A percentile compares a stretch with the other conserved stretches of the same genome.
phyloP scores from a whole-genome alignment of 2,113 vertebrate genomes.

The Silurus meridionalis region DNA sequence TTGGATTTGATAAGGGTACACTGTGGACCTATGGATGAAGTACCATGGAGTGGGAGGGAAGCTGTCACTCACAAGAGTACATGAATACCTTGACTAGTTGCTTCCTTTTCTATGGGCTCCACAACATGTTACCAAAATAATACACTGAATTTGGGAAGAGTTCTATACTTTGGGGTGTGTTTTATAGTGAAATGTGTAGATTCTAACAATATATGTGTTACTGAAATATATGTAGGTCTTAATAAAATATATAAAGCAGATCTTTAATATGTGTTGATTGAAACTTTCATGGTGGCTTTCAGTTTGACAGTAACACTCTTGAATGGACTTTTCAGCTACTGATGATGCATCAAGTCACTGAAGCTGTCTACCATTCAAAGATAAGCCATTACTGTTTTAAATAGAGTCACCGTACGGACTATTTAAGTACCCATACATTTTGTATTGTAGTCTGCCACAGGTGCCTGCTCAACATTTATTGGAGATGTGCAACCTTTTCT shows the following conservation, averaged over 20 bases:
- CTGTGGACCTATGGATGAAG: slow-evolving; percentile 43
- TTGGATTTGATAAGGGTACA: slow-evolving; percentile 46
- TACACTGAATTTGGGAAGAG: neutral
- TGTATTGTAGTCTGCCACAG: neutral
- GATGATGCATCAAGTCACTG: neutral
- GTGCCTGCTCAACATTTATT: slow-evolving; percentile 2
- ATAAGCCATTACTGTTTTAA: slow-evolving; percentile 5
- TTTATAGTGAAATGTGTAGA: neutral
- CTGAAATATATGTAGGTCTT: neutral
- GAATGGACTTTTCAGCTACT: neutral
- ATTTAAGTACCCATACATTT: neutral
- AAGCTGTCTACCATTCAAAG: neutral
- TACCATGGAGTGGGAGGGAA: slow-evolving; percentile 35
- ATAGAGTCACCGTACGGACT: neutral
- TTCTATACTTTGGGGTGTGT: neutral
- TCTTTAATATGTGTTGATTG: neutral
- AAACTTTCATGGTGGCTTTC: neutral
- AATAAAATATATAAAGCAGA: neutral
- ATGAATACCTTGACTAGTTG: slow-evolving; percentile 42
- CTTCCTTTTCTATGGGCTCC: slow-evolving; percentile 16
- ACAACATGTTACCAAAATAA: slow-evolving; percentile 10
- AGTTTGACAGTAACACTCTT: neutral
- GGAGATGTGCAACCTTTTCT: slow-evolving; percentile 9
- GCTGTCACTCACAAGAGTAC: slow-evolving; percentile 30
- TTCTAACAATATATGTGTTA: neutral